Evolutionary conservation across 1,140 invertebrate species (phyloP), one percentile per base, ranked within the genome.

Genomic region (Ceratina australensis): DNA sequence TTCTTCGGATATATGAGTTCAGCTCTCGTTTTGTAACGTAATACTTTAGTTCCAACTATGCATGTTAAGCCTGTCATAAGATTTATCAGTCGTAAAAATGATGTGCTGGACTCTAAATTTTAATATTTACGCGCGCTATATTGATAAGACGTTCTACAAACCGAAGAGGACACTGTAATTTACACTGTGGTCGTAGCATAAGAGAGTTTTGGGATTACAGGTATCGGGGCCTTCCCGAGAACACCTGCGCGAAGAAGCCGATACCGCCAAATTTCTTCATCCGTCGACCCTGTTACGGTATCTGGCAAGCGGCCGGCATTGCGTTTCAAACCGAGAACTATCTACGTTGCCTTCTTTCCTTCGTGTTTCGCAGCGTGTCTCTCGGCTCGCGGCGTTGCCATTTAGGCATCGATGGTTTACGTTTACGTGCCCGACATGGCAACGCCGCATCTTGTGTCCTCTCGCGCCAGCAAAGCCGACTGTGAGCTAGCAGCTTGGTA

Each of bases 261-360:
- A 80, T 71, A 85, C 76, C 84, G 84, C 84, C 84, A 88, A 89
- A 88, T 87, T 88, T 89, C 81, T 83, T 85, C 84, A 89, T 88
- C 83, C 87, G 82, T 85, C 87, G 85, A 87, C 86, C 86, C 81
- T 89, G 85, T 87, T 88, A 88, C 86, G 82, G 82, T 84, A 82
- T 86, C 78, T 84, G 83, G 82, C 86, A 81, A 83, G 72, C 72
- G 75, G 75, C 71, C 80, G 80, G 75, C 78, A 76, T 81, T 83
- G 85, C 72, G 67, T 79, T 82, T 86, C 72, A 72, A 33, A 65
- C 63, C 79, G 75, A 78, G 81, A 68, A 42, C 33, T 72, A 72
- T 76, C 42, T 63, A 26, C 57, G 59, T 52, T 20, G 65, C 61
- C 65, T 63, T 72, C 64, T 76, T 75, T 59, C 79, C 33, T 42